Base-by-base conservation (phyloP, 2,888 invertebrate genomes). In the Caenorhabditis drosophilae region DNA sequence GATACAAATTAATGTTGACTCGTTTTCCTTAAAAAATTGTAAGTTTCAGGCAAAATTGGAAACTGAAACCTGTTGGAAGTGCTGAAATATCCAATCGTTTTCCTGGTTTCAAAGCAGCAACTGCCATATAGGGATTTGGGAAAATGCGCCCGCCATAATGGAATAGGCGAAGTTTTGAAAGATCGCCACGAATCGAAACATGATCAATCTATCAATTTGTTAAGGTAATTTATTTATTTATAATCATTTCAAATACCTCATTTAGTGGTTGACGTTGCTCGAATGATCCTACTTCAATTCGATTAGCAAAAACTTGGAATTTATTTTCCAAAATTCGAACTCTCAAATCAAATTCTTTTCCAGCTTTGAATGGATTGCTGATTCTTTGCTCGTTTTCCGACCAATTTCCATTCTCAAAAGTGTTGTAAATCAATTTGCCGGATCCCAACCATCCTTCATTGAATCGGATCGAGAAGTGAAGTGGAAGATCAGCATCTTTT, bases 391-490 rank as follows among this genome's bases (percentile, higher is more conserved):
- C 82, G 35, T 77, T 67, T 20, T 76, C 79, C 34, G 76, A 73
- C 82, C 82, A 82, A 70, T 82, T 82, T 42, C 80, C 78, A 47
- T 79, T 70, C 50, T 76, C 48, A 67, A 76, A 79, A 25, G 75
- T 76, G 70, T 75, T 75, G 74, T 80, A 81, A 52, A 82, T 78
- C 53, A 82, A 63, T 53, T 80, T 81, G 55, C 80, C 79, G 48
- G 64, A 58, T 67, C 62, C 64, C 25, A 70, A 51, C n/a, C 56
- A 36, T 44, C 60, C 80, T 57, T 81, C 81, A 31, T 79, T 77
- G 58, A 80, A 81, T n/a, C 81, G 69, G 50, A 80, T 81, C 25
- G 79, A 79, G 66, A 82, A 78, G 53, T 82, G 82, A 20, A 82
- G 75, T 25, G 82, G 82, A 56, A 82, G 61, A 56, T 82, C 82